Base-by-base conservation (phyloP, 2,113 vertebrate species). In the Nothoprocta pentlandii region DNA sequence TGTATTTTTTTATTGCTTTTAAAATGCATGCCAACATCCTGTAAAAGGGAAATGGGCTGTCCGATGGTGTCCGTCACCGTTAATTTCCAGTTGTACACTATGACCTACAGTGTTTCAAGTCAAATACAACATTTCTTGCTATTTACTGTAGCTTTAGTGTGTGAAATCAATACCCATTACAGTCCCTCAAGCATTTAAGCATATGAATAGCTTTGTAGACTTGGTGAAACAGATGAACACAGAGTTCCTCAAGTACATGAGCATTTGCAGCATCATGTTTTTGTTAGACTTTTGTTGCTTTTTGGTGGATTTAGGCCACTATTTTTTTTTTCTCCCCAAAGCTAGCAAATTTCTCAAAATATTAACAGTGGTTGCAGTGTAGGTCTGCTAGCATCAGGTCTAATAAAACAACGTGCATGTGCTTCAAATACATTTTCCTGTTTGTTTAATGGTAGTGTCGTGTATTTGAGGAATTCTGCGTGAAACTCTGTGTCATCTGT, bases 11-110 rank as follows among this genome's bases (percentile, higher is more conserved):
- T 32, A 7, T 34, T 44, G 41, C 30, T 73, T 87, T 93, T 71
- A 8, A 75, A 63, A 25, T 14, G 13, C 14, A 9, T 22, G 26
- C 26, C 21, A 15, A 3, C 16, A 4, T 26, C n/a, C 51, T 44
- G 6, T 32, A 6, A 17, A 8, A 8, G 0, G 5, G 32, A 28
- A 61, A 22, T 3, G 5, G 42, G 32, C 2, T 1, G 14, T 1
- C 34, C 66, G 49, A 10, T 36, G 81, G 25, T 68, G 59, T 22
- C 30, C 75, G 9, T 59, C 61, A 44, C 42, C 46, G 39, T 44
- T 16, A 36, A 6, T 69, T 14, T 44, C 54, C 62, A 46, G 2
- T 13, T 39, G 15, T 26, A 9, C 34, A 42, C 54, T 63, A 32
- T 41, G 39, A n/a, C 49, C 42, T 19, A 36, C 39, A 17, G 25